Percentiles rank a stretch among this genome's conserved stretches.
These are phyloP conservation scores for Stigmatopora nigra DNA, from an alignment of 2,113 vertebrate species.

Conservation along the genomic window DNA sequence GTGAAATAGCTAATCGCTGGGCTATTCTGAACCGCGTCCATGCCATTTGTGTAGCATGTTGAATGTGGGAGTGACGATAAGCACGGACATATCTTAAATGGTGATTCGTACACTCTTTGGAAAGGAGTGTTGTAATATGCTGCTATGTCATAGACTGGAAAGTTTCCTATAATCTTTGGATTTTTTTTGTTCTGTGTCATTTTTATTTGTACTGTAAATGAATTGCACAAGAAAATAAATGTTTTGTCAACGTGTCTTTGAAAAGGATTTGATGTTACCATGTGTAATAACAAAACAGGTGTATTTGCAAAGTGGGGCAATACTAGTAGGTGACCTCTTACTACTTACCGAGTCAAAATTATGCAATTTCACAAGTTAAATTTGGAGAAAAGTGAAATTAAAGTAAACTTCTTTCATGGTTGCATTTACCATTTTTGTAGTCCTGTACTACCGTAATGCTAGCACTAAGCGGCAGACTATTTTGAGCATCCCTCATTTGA, in stretches of 20 bases:
- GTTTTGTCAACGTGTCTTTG: conserved; percentile 39
- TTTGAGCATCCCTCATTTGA: too few relatives aligned
- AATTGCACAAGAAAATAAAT: conserved; percentile 66
- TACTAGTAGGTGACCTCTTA: too few relatives aligned
- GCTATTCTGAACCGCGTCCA: conserved; percentile 42
- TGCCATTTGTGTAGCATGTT: conserved; percentile 45
- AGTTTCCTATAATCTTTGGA: conserved; percentile 50
- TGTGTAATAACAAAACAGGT: too few relatives aligned
- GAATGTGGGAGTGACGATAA: conserved; percentile 26
- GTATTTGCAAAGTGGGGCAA: too few relatives aligned
- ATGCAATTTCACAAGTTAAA: too few relatives aligned
- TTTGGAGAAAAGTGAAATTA: too few relatives aligned
- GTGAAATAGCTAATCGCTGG: conserved; percentile 37
- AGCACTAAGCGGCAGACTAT: too few relatives aligned
- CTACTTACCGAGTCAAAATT: too few relatives aligned
- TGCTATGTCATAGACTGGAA: conserved; percentile 67
- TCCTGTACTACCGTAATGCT: too few relatives aligned
- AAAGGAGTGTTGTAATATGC: conserved; percentile 62
- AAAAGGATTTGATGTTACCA: background rate
- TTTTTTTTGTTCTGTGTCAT: conserved; percentile 34
- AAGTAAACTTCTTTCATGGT: too few relatives aligned
- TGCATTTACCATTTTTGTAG: too few relatives aligned
- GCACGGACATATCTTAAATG: conserved; percentile 34
- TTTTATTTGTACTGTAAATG: conserved; percentile 60
- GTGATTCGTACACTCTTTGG: conserved; percentile 43